phyloP scores from a whole-genome alignment of 2,797 vertebrate species.

The Furcifer pardalis region DNA sequence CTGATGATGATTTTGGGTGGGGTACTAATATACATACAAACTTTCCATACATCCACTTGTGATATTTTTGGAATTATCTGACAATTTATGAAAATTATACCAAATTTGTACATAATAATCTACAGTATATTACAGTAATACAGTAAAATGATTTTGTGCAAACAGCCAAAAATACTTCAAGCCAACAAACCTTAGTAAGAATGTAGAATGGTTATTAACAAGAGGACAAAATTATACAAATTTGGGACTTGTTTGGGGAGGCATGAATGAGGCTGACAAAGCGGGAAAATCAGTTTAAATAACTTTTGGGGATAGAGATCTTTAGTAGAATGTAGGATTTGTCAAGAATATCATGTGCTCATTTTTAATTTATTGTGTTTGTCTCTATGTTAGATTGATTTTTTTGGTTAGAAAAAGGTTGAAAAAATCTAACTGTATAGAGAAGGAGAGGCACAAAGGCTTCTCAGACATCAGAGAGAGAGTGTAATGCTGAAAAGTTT shows the following conservation, averaged over 20 bases:
- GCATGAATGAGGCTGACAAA: too few species aligned
- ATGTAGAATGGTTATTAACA: background rate
- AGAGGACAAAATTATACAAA: background rate
- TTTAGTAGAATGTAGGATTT: too few species aligned
- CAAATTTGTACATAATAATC: background rate
- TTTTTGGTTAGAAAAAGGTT: too few species aligned
- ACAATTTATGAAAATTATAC: background rate
- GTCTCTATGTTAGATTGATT: too few species aligned
- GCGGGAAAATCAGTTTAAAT: too few species aligned
- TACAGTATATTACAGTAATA: background rate
- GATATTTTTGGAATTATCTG: background rate
- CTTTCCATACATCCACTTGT: background rate
- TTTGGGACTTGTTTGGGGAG: background rate
- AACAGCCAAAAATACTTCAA: background rate
- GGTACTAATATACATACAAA: background rate
- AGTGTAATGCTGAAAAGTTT: too few species aligned
- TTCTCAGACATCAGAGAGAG: too few species aligned
- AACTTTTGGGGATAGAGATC: too few species aligned
- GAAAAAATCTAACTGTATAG: too few species aligned
- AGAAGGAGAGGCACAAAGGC: too few species aligned
- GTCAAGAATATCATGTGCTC: too few species aligned
- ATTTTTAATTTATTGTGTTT: too few species aligned
- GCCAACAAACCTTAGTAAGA: background rate
- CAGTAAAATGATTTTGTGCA: background rate
- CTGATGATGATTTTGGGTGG: background rate